Percentiles rank a stretch among this genome's conserved stretches.
Evolutionary conservation across 2,888 invertebrate species (phyloP).

Genomic region (Venustoraphidia nigricollis): DNA sequence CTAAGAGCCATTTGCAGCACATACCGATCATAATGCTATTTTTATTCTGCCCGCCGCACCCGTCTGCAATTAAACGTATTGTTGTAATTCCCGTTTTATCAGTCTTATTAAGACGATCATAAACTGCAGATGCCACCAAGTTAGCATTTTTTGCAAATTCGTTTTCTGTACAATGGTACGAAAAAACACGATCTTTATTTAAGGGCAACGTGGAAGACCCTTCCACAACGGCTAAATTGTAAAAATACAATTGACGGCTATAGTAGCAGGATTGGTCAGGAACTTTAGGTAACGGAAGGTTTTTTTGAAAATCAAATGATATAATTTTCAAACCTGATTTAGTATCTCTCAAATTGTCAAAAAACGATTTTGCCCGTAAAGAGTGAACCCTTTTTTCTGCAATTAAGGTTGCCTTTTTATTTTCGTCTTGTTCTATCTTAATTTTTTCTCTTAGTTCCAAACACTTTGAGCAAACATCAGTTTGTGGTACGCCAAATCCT

Average conservation of each 20-base stretch:
- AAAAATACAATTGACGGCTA: slow-evolving; percentile 12
- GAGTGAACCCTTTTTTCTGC: slow-evolving; percentile 7
- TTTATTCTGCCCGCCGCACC: too few relatives aligned
- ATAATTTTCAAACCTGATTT: slow-evolving; percentile 11
- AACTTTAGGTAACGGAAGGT: slow-evolving; percentile 13
- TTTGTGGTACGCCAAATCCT: slow-evolving; percentile 10
- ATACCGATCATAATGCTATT: too few relatives aligned
- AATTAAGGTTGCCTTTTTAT: background rate
- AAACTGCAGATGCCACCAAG: too few relatives aligned
- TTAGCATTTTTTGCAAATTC: too few relatives aligned
- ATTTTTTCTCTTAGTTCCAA: slow-evolving; percentile 6
- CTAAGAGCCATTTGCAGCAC: too few relatives aligned
- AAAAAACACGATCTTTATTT: too few relatives aligned
- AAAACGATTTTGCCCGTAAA: slow-evolving; percentile 9
- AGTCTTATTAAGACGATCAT: too few relatives aligned
- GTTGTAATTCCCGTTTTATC: too few relatives aligned
- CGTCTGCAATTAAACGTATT: too few relatives aligned
- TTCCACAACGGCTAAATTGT: slow-evolving; percentile 12
- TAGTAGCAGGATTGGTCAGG: slow-evolving; percentile 13
- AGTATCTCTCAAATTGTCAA: slow-evolving; percentile 10
- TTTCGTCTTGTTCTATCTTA: slow-evolving; percentile 5
- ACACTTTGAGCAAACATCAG: slow-evolving; percentile 9
- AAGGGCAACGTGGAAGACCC: slow-evolving; percentile 5
- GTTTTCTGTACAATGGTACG: too few relatives aligned
- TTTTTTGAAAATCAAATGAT: slow-evolving; percentile 14